phyloP scores from a whole-genome alignment of 2,888 invertebrate species.

The Gastracanthus pulcherrimus region DNA sequence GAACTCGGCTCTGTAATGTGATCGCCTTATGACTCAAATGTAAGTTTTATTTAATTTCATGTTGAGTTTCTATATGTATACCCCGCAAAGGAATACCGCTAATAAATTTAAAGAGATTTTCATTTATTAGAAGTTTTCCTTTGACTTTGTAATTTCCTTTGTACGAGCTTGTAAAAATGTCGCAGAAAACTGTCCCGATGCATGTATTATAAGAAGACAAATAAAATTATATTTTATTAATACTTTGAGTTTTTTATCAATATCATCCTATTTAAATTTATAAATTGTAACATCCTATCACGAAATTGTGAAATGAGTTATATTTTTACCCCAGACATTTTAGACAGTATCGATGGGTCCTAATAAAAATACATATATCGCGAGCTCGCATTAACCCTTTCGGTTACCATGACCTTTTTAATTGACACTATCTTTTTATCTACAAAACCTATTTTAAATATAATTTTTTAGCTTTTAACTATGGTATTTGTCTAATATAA shows the following conservation, averaged over 20 bases:
- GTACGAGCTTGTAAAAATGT: not conserved
- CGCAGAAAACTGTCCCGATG: not conserved
- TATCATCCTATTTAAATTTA: no score
- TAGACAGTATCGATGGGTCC: no score
- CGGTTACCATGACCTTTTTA: no score
- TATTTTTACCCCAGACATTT: no score
- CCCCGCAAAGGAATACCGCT: not conserved
- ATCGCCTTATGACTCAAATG: not conserved
- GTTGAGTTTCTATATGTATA: not conserved
- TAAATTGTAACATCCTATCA: no score
- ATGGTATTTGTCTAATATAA: no score
- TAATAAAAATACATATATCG: no score
- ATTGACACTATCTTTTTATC: no score
- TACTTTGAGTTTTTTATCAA: not conserved
- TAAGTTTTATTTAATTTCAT: constrained; percentile 4
- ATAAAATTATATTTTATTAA: constrained; percentile 1
- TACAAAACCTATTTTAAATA: no score
- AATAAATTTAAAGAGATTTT: not conserved
- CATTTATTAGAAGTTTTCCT: not conserved
- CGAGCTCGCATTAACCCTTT: no score
- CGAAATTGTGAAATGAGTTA: no score
- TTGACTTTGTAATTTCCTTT: not conserved
- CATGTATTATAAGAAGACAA: not conserved
- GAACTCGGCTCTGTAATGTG: not conserved
- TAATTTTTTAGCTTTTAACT: no score